These are phyloP conservation scores for Dysdera silvatica DNA, from an alignment of 1,140 invertebrate species.

Conservation along the genomic window DNA sequence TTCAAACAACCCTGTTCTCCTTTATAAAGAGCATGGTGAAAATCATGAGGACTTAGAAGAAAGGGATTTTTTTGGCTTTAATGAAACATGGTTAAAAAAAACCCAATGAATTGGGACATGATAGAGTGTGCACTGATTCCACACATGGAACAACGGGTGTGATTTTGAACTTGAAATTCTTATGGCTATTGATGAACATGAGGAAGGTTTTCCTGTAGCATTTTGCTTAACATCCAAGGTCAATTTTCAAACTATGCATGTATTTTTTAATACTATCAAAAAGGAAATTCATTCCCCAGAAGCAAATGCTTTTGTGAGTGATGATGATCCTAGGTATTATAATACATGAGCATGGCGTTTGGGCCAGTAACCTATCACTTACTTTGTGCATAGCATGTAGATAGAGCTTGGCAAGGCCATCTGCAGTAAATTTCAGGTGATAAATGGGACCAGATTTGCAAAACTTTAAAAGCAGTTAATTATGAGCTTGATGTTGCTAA, in stretches of 20 bases:
- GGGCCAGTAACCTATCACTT: neutral
- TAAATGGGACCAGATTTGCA: neutral
- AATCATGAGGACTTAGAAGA: neutral
- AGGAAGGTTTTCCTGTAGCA: conserved; percentile 1
- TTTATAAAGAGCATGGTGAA: conserved; percentile 4
- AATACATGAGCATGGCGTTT: neutral
- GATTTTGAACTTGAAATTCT: conserved; percentile 13
- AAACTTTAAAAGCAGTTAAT: conserved; percentile 6
- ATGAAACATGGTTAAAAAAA: conserved; percentile 1
- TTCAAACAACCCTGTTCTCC: neutral
- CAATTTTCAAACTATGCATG: neutral
- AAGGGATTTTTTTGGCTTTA: conserved; percentile 4
- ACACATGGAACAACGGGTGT: conserved; percentile 13
- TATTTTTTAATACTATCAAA: conserved; percentile 13
- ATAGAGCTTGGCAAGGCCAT: neutral
- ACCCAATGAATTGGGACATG: neutral
- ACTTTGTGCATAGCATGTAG: conserved; percentile 7
- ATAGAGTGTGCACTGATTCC: conserved; percentile 15
- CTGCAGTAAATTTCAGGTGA: neutral
- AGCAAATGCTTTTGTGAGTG: conserved; percentile 1
- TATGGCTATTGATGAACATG: conserved; percentile 9
- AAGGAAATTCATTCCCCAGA: neutral
- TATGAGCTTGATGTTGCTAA: conserved; percentile 4
- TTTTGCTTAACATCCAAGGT: neutral
- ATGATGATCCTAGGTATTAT: neutral